Conservation (phyloP, 2,797 vertebrate genomes). For the Spea hammondii region DNA sequence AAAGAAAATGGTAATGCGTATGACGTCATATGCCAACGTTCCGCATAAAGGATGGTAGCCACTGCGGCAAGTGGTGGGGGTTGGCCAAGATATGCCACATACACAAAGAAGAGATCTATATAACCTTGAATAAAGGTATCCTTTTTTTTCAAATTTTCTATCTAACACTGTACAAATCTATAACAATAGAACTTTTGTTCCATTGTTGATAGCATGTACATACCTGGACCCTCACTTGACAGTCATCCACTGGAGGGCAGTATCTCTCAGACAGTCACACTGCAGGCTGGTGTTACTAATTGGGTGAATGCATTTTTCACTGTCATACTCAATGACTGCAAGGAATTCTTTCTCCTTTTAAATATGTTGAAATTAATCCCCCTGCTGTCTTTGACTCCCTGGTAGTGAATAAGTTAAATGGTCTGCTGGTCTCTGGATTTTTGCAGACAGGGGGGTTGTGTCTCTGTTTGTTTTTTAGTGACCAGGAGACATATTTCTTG, state of each 20-base stretch:
- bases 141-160: no score
- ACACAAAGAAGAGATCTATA: no score
- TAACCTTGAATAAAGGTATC: no score
- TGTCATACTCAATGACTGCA: constrained; percentile 51
- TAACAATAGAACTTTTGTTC: no score
- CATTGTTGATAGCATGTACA: no score
- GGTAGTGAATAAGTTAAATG: background rate
- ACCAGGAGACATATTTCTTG: constrained; percentile 21
- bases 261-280: background rate
- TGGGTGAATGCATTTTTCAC: constrained; percentile 30
- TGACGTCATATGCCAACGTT: no score
- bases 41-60: no score
- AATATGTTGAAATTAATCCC: constrained; percentile 61
- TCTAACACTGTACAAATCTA: no score
- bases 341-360: constrained; percentile 49
- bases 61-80: no score
- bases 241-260: background rate
- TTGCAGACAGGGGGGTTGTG: constrained; percentile 23
- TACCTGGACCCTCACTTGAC: background rate
- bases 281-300: constrained; percentile 20
- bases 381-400: constrained; percentile 56
- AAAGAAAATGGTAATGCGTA: no score
- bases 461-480: constrained; percentile 5
- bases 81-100: no score
- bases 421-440: background rate